Evolutionary conservation across 2,797 vertebrate genomes (phyloP), one percentile per base, ranked within the genome.

Genomic region (Poecilia wingei): DNA sequence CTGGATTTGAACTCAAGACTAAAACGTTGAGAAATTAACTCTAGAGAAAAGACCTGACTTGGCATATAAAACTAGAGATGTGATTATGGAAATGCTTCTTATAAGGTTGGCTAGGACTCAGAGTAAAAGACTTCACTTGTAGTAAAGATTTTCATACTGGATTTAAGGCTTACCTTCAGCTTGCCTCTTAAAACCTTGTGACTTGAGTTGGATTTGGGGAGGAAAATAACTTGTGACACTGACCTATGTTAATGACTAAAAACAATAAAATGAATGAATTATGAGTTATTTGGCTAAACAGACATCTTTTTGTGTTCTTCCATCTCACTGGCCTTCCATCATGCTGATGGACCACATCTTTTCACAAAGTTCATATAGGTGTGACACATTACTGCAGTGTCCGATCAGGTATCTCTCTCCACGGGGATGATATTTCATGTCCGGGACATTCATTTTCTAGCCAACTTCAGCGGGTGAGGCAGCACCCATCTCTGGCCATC

Each of bases 381-480:
- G 41, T 80, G 88, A 92, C 88, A 85, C 82, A 51, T 49, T 49
- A 75, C 88, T 75, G 82, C 85, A 73, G 85, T 82, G 90, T 93
- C 91, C 82, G 86, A 90, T 87, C 87, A 79, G 88, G 82, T 85
- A 83, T 89, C 88, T 90, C 87, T 77, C 83, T 82, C 75, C 57
- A 43, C 55, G 7, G 84, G 76, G 84, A 89, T 91, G 83, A 92
- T 92, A 86, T 87, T 89, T 93, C 90, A 93, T 89, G 86, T 92
- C 84, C 77, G 83, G 84, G 87, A 90, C 92, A 92, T 89, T 92
- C 73, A 49, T 93, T 92, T 92, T 90, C 86, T 86, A 59, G 87
- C 90, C 90, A 89, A 83, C 89, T 89, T 89, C 45, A 72, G 84
- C 83, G 82, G 77, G 82, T 80, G 78, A 89, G 89, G 83, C 88